Conservation (phyloP, 2,797 vertebrate species). For the Acrossocheilus wenchowensis region DNA sequence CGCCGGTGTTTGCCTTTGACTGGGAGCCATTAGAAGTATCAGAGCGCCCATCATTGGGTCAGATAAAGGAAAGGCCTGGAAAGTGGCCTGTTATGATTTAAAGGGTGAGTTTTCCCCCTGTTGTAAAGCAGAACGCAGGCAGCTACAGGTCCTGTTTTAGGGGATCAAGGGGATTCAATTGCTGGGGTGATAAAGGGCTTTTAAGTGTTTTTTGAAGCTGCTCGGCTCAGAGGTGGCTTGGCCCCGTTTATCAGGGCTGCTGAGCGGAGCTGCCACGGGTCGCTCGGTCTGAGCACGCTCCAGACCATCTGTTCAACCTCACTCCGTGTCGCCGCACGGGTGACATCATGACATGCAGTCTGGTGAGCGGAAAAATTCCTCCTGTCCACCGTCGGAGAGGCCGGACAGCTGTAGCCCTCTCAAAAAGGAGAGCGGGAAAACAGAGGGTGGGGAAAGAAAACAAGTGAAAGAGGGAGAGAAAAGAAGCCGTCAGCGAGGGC, state of each 20-base stretch:
- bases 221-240: constrained; percentile 31
- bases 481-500: constrained; percentile 54
- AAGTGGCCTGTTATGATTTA: constrained; percentile 38
- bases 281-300: constrained; percentile 24
- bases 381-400: constrained; percentile 48
- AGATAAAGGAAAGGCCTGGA: constrained; percentile 41
- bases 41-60: constrained; percentile 35
- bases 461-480: constrained; percentile 52
- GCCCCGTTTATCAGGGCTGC: constrained; percentile 49
- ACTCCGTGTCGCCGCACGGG: constrained; percentile 64
- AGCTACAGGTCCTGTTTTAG: constrained; percentile 38
- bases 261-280: constrained; percentile 51
- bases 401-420: constrained; percentile 47
- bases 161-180: constrained; percentile 54
- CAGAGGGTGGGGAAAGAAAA: constrained; percentile 41
- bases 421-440: constrained; percentile 41
- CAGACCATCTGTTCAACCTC: constrained; percentile 70
- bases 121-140: constrained; percentile 12
- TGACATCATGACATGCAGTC: constrained; percentile 76
- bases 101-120: neutral
- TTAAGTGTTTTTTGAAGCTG: constrained; percentile 54
- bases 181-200: constrained; percentile 51
- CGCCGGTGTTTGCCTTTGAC: constrained; percentile 46
- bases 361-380: constrained; percentile 72
- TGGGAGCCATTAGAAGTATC: constrained; percentile 45